Base-by-base conservation (phyloP, 2,888 invertebrate genomes). In the Lasioglossum lativentre region DNA sequence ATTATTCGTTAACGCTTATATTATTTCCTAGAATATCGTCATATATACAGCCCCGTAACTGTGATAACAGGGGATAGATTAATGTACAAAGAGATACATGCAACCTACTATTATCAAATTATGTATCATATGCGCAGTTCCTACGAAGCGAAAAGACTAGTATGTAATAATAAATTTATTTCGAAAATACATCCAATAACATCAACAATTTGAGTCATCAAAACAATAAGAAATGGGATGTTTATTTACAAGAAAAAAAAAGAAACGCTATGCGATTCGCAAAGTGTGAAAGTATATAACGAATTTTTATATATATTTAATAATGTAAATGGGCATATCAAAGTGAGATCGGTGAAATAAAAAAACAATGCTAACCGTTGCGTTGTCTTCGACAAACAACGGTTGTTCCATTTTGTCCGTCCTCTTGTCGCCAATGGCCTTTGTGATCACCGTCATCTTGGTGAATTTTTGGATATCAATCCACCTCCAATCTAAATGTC, bases 361-460 rank as follows among this genome's bases (percentile, higher is more conserved):
- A 42, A 63, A 38, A 59, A 70, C 59, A 45, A 40, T 83, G 74
- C 95, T 92, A 92, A 95, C 94, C 88, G 94, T 94, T 80, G 95
- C 92, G 86, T 95, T 95, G 85, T 96, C 96, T 91, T 96, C 95
- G 79, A 96, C 96, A 68, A 97, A 97, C 91, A 97, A 95, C 75
- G 97, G 97, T 91, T 96, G 95, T 92, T 96, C 96, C 91, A 96
- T 95, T 95, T 96, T 97, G 90, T 97, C 97, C 73, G 94, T 95
- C 95, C 97, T 98, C 95, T 97, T 97, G 88, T 97, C 97, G 78
- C 96, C 96, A 86, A 97, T 96, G 45, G 97, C 96, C 95, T 98
- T 98, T 12, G 97, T 97, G 92, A 98, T 96, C 94, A 98, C 97
- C 86, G 98, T 98, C 98, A 98, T 98, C 72, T 91, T 93, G 38